Base-by-base conservation (phyloP, 2,888 invertebrate genomes). In the Selenia dentaria region DNA sequence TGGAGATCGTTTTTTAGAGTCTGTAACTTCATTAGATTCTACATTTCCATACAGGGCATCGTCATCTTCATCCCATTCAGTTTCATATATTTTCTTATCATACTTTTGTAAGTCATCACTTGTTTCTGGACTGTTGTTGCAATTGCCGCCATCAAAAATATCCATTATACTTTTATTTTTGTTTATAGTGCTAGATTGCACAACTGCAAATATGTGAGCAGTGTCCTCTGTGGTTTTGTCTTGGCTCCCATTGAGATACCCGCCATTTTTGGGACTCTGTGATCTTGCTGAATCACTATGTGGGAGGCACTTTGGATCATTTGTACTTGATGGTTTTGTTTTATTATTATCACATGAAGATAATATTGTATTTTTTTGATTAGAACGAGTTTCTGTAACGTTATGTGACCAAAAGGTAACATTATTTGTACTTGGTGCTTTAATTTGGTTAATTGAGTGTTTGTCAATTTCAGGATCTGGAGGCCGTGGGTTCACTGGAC, bases 41-140 rank as follows among this genome's bases (percentile, higher is more conserved):
- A 73, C 59, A 45, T 73, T 70, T 57, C 77, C 82, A 57, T 91
- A 91, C 14, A 91, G 77, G 42, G 82, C 90, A 53, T 91, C 91
- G 59, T 91, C 91, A 57, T 90, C 90, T 41, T 83, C 88, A 64
- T 90, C 82, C 90, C 90, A 88, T 41, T 79, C 69, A 38, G 70
- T 70, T 56, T 85, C 83, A 59, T 79, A 80, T 25, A 48, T 64
- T 74, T 74, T 83, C 25, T 51, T 68, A 18, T 76, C 72, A 67
- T 64, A 74, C n/a, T 74, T 76, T 33, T 83, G 70, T 20, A 68
- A 47, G 29, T 75, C 68, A 54, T 73, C 61, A 22, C 53, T 58
- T 26, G n/a, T 47, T 38, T 83, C 78, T 38, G 79, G 70, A 56
- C 74, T 79, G 20, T 64, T 62, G 27, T 64, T 48, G 22, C 61